Conservation (phyloP, 1,140 invertebrate genomes). For the Acromyrmex charruanus region DNA sequence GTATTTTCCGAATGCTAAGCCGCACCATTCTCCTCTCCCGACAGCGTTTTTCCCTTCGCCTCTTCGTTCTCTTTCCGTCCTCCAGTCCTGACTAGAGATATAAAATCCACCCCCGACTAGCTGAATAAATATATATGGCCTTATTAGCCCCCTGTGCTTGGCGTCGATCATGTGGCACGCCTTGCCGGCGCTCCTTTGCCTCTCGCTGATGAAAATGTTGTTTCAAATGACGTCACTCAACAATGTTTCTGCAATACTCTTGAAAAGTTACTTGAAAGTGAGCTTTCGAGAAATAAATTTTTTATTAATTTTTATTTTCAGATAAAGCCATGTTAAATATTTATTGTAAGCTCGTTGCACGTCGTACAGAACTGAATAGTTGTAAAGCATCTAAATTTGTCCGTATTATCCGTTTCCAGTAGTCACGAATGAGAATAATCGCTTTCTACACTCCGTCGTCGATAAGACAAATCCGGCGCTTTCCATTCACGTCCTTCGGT, state of each 20-base stretch:
- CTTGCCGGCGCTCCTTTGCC: constrained; percentile 66
- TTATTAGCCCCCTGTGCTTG: constrained; percentile 80
- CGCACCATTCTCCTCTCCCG: constrained; percentile 56
- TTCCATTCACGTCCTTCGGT: constrained; percentile 54
- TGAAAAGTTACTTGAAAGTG: neutral
- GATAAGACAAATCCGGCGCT: constrained; percentile 52
- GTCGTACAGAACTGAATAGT: neutral
- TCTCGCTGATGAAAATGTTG: constrained; percentile 62
- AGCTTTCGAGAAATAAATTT: neutral
- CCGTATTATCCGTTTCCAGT: neutral
- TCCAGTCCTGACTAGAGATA: constrained; percentile 49
- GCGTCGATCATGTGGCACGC: constrained; percentile 78
- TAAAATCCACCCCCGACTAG: constrained; percentile 75
- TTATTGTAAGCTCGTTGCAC: neutral
- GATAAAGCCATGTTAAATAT: neutral
- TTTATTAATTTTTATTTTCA: neutral
- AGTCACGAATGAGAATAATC: constrained; percentile 6
- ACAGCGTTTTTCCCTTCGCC: constrained; percentile 59
- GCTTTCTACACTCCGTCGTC: neutral
- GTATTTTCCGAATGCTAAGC: constrained; percentile 81
- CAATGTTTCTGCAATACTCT: neutral
- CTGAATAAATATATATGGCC: constrained; percentile 85
- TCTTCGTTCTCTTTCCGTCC: constrained; percentile 64
- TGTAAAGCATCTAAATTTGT: neutral
- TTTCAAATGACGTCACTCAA: constrained; percentile 64